Evolutionary conservation across 2,888 invertebrate species (phyloP).

Genomic region (Taphrorychus bicolor): DNA sequence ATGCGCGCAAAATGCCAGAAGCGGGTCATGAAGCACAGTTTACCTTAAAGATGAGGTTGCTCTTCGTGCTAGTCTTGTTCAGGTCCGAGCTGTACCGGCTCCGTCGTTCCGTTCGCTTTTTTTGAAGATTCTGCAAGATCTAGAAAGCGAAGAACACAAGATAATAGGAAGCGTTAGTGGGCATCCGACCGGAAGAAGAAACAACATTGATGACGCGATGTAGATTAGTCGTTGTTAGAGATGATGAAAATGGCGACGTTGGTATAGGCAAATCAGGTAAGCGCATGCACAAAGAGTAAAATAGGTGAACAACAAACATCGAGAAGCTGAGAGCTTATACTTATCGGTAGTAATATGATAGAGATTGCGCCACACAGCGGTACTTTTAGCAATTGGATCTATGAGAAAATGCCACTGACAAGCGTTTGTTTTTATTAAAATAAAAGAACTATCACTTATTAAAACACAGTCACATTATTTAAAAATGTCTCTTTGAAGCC

Average conservation of each 20-base stretch:
- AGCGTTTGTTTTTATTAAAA: too few relatives aligned
- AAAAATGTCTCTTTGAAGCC: too few relatives aligned
- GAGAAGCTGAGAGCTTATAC: neutral
- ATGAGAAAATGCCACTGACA: neutral
- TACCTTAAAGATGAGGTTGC: slow-evolving; percentile 99
- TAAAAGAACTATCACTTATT: too few relatives aligned
- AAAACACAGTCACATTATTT: too few relatives aligned
- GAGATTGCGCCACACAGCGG: neutral
- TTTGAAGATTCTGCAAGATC: slow-evolving; percentile 99
- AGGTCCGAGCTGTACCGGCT: slow-evolving; percentile 95
- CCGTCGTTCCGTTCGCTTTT: slow-evolving; percentile 97
- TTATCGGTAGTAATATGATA: neutral
- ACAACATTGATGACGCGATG: neutral
- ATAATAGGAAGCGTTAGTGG: slow-evolving; percentile 69
- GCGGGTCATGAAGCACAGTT: slow-evolving; percentile 7
- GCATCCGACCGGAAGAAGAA: slow-evolving; percentile 57
- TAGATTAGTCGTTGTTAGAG: neutral
- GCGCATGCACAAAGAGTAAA: slow-evolving; percentile 25
- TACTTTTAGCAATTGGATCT: neutral
- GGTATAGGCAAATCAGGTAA: slow-evolving; percentile 4
- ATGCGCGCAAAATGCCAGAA: neutral
- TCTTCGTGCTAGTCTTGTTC: slow-evolving; percentile 93
- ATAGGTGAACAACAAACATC: neutral
- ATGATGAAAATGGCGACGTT: slow-evolving; percentile 13
- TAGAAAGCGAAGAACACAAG: slow-evolving; percentile 91